Evolutionary conservation across 2,113 vertebrate species (phyloP), one percentile per base, ranked within the genome.

Genomic region (Calcarius ornatus): DNA sequence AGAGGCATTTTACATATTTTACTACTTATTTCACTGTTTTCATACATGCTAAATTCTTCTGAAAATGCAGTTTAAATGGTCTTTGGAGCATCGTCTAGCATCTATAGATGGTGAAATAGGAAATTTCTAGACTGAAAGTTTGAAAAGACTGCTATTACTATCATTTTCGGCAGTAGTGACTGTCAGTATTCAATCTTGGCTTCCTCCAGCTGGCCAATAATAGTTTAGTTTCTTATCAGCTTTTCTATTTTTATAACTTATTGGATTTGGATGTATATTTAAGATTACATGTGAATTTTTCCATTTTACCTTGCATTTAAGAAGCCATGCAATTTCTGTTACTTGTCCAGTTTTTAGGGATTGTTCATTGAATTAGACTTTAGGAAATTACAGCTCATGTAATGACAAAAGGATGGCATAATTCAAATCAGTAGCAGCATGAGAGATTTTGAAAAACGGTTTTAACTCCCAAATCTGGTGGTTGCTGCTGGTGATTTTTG

Each of bases 221-320:
- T 57, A 69, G 86, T 87, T 94, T 50, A 59, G 53, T 59, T 91
- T 87, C 88, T 93, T 94, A 92, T 94, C 92, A 81, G 19, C 33
- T 94, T 84, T 94, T 86, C 92, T 81, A 78, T 93, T 94, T 96
- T 92, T 94, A 57, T 78, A 93, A 64, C 63, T 82, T 91, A 94
- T 31, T 92, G 81, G 91, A 85, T 94, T 92, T 91, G 69, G 94
- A 95, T 92, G 69, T 86, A 38, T 84, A 75, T 91, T 92, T 92
- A 89, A 87, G 91, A 96, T 97, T 95, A 80, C 30, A 31, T 73
- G 65, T 81, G 90, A 92, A 23, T 81, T 91, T 96, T 96, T 92
- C 63, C 65, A 85, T 89, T 96, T 93, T 80, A 42, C 66, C 73
- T 81, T 70, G 30, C 63, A 53, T 80, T 94, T 53, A 61, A 66